These are phyloP conservation scores for Passerculus sandwichensis DNA, from an alignment of 2,797 vertebrate genomes.

Conservation along the genomic window DNA sequence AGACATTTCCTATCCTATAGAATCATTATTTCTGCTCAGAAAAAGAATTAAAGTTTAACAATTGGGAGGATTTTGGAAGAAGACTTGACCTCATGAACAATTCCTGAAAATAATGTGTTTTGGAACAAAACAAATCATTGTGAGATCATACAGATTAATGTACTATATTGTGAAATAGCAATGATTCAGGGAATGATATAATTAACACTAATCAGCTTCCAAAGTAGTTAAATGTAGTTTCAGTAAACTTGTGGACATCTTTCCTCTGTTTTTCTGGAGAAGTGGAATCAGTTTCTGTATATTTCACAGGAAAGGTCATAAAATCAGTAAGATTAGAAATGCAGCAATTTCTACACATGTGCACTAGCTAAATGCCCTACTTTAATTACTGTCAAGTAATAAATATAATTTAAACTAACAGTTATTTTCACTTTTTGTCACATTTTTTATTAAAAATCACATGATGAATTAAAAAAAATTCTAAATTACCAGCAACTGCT, in stretches of 20 bases:
- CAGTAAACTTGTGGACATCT: background rate
- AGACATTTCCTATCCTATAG: background rate
- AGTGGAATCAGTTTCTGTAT: background rate
- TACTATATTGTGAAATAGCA: background rate
- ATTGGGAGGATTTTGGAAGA: background rate
- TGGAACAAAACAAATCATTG: background rate
- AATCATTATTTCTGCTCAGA: background rate
- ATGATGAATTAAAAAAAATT: background rate
- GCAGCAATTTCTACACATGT: background rate
- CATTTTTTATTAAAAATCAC: background rate
- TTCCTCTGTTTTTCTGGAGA: background rate
- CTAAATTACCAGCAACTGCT: background rate
- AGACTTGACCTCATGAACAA: background rate
- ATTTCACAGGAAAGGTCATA: background rate
- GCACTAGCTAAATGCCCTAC: background rate
- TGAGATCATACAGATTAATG: background rate
- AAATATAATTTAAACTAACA: background rate
- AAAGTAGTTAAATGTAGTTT: background rate
- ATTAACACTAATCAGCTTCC: background rate
- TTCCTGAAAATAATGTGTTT: slow-evolving; percentile 29
- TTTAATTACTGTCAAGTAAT: background rate
- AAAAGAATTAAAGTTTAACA: background rate
- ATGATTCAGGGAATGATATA: background rate
- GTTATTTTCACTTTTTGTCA: background rate
- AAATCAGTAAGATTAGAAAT: background rate